Evolutionary conservation across 2,888 invertebrate genomes (phyloP).

Genomic region (Priocnemis perturbator): DNA sequence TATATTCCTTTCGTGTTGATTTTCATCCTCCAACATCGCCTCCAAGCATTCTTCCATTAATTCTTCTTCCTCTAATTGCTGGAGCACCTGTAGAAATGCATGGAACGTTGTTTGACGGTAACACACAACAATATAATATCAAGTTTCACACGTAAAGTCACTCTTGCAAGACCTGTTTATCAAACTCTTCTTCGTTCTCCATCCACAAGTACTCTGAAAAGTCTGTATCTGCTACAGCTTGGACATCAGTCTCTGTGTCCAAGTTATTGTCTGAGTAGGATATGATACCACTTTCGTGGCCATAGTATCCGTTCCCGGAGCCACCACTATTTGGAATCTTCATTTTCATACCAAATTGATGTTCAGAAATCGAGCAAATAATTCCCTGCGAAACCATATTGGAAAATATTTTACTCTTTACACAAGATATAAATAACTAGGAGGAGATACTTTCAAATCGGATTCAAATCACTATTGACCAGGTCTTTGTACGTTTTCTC

Average conservation of each 20-base stretch:
- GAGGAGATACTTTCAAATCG: too few relatives aligned
- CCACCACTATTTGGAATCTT: slow-evolving; percentile 73
- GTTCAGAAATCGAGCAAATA: slow-evolving; percentile 38
- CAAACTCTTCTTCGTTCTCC: slow-evolving; percentile 95
- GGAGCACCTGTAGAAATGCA: slow-evolving; percentile 81
- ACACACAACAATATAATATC: neutral
- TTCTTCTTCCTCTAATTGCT: slow-evolving; percentile 90
- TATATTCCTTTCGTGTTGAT: slow-evolving; percentile 71
- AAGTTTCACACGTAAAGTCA: too few relatives aligned
- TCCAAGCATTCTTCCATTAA: slow-evolving; percentile 92
- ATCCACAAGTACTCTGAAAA: slow-evolving; percentile 96
- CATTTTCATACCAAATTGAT: slow-evolving; percentile 71
- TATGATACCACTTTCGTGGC: slow-evolving; percentile 70
- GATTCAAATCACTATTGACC: too few relatives aligned
- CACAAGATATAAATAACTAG: too few relatives aligned
- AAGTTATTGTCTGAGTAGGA: slow-evolving; percentile 65
- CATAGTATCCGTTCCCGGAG: slow-evolving; percentile 73
- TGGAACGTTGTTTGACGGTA: neutral
- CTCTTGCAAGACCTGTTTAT: slow-evolving; percentile 83
- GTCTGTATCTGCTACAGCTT: slow-evolving; percentile 80
- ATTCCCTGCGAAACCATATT: slow-evolving; percentile 25
- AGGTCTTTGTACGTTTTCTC: neutral
- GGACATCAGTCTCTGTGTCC: slow-evolving; percentile 72
- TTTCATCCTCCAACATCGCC: slow-evolving; percentile 87
- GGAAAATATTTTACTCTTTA: neutral